Evolutionary conservation across 2,113 vertebrate genomes (phyloP).

Genomic region (Mixornis gularis): DNA sequence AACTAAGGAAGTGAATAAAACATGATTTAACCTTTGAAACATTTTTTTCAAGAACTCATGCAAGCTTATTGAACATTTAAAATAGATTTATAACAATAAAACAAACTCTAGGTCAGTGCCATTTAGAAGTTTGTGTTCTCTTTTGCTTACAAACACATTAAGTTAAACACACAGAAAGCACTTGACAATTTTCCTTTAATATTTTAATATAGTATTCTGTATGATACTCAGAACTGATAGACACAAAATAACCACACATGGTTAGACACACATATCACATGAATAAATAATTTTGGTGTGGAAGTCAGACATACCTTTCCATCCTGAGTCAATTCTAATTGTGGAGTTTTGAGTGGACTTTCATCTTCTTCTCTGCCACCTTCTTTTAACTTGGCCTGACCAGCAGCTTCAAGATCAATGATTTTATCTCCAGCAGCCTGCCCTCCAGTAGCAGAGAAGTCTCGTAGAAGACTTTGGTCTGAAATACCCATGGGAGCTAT

Average conservation of each 20-base stretch:
- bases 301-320: slow-evolving; percentile 73
- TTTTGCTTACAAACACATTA: not conserved
- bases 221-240: not conserved
- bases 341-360: slow-evolving; percentile 55
- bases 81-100: not conserved
- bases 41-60: not conserved
- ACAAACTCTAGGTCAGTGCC: not conserved
- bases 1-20: not conserved
- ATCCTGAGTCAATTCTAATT: slow-evolving; percentile 65
- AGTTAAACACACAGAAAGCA: not conserved
- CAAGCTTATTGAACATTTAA: not conserved
- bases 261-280: not conserved
- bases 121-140: not conserved
- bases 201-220: not conserved
- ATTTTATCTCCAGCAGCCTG: slow-evolving; percentile 55
- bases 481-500: slow-evolving; percentile 81
- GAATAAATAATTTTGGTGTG: not conserved
- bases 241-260: not conserved
- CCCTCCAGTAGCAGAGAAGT: slow-evolving; percentile 34
- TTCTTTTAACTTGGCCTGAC: slow-evolving; percentile 46
- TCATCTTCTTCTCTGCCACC: slow-evolving; percentile 55
- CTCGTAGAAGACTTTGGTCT: slow-evolving; percentile 71
- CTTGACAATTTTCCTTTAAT: not conserved
- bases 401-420: slow-evolving; percentile 35
- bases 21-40: not conserved